Base-by-base conservation (phyloP, 2,113 vertebrate genomes). In the Ictalurus punctatus region DNA sequence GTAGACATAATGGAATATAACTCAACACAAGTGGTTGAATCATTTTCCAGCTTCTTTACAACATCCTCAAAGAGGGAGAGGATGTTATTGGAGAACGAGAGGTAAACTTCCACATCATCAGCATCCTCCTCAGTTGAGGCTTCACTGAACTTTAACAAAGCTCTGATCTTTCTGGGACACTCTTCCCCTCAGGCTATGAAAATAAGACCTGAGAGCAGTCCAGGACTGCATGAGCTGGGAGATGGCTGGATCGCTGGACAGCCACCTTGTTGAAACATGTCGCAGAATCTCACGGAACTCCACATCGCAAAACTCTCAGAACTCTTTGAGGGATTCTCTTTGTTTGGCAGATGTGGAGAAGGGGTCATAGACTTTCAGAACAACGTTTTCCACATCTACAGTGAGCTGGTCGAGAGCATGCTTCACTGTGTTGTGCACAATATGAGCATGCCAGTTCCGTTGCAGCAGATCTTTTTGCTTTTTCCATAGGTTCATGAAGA, bases 381-480 rank as follows among this genome's bases (percentile, higher is more conserved):
- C 71, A 74, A 40, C 1, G 8, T 74, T 74, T 74, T 74, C 71
- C 71, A 74, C 34, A 73, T 37, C 14, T 73, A 73, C 30, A 73
- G 17, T 74, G 17, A 44, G 34, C 17, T 74, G 34, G 34, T 74
- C 71, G 7, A 74, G 71, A 37, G 71, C 37, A 74, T 79, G 83
- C 63, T 87, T 92, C 12, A 92, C 67, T 2, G 83, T 89, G 56
- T 92, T 92, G 48, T 92, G 91, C 52, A 92, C 84, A 90, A 91
- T 91, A 58, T 91, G 87, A 6, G 87, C 85, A 90, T 87, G 85
- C 86, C 84, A 92, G 83, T 92, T 90, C 0, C 88, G 83, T 74
- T 90, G 56, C 25, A 89, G 88, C 40, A 92, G 65, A 83, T 87
- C 34, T 19, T 83, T 87, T 61, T 90, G 40, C 17, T 73, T 81